Conservation (phyloP, 2,888 invertebrate genomes). For the Toxonevra muliebris region DNA sequence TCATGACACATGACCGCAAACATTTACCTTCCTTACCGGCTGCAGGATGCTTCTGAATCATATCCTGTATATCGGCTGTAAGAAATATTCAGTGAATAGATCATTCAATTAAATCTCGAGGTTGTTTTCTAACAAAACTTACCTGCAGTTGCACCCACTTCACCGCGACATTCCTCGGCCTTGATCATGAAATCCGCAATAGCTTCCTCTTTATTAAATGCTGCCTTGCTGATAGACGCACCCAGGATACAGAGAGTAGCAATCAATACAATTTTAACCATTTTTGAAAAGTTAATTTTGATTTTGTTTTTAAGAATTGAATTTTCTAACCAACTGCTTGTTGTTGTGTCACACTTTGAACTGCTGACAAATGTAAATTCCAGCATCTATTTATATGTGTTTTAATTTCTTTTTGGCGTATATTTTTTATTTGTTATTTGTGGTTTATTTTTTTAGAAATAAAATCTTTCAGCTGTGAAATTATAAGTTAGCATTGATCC, state of each 20-base stretch:
- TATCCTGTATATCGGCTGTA: constrained; percentile 44
- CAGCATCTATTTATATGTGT: constrained; percentile 27
- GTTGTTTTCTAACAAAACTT: constrained; percentile 20
- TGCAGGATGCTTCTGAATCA: constrained; percentile 44
- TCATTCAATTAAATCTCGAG: too few species aligned
- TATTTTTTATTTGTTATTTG: constrained; percentile 2
- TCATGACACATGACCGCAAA: constrained; percentile 54
- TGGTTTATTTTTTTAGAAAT: constrained; percentile 19
- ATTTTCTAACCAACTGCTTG: not conserved
- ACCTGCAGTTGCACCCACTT: constrained; percentile 54
- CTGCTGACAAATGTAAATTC: constrained; percentile 10
- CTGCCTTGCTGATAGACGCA: constrained; percentile 31
- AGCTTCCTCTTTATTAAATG: constrained; percentile 46
- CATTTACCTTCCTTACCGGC: constrained; percentile 50
- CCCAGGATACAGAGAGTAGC: constrained; percentile 30
- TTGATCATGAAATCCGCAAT: constrained; percentile 42
- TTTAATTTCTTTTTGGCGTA: constrained; percentile 6
- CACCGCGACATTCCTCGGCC: constrained; percentile 49
- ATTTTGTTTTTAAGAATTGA: not conserved
- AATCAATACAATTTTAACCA: constrained; percentile 34
- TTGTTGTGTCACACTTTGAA: constrained; percentile 8
- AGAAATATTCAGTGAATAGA: not conserved
- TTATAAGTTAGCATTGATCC: constrained; percentile 44
- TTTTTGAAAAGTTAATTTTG: constrained; percentile 25
- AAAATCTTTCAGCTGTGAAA: constrained; percentile 51